Base-by-base conservation (phyloP, 2,797 vertebrate species). In the Salmo trutta region DNA sequence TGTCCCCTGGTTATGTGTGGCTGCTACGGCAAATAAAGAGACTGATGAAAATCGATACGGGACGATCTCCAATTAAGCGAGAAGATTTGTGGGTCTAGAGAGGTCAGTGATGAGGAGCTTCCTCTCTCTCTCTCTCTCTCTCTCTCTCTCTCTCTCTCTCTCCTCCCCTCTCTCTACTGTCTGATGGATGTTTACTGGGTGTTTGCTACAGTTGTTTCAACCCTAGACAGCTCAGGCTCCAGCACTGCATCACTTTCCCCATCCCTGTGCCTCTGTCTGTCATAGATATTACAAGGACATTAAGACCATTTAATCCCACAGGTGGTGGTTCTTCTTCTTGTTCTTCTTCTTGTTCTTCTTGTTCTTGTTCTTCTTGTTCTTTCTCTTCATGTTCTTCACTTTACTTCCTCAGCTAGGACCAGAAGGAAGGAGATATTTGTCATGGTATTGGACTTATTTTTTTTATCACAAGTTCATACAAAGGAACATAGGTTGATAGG, bases 11-110 rank as follows among this genome's bases (percentile, higher is more conserved):
- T 80, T 81, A 80, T 27, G 62, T 84, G 81, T 74, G 76, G 74
- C 81, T 80, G 80, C 84, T 74, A 78, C 73, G 77, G 80, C 84
- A 94, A 95, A 94, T 94, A 94, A 93, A 94, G 87, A 86, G 77
- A 74, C 78, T 94, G 93, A 95, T 94, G 93, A 91, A 94, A 95
- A 95, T 95, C 93, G 85, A 95, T 94, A 94, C n/a, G 64, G 80
- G 82, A 84, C 90, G 91, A 92, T 91, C 85, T 7, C 67, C 93
- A 93, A 94, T 95, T 91, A 8, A 54, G 93, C 91, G 90, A 88
- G 88, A 88, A 87, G 87, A 90, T 92, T 90, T 91, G 88, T 87
- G 83, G 87, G 86, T 87, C 90, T 88, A 86, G 88, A 88, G 89
- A 91, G 94, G 93, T 95, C 94, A 93, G 90, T 47, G 41, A 47